phyloP scores from a whole-genome alignment of 2,888 invertebrate genomes.

The Hemaris fuciformis region DNA sequence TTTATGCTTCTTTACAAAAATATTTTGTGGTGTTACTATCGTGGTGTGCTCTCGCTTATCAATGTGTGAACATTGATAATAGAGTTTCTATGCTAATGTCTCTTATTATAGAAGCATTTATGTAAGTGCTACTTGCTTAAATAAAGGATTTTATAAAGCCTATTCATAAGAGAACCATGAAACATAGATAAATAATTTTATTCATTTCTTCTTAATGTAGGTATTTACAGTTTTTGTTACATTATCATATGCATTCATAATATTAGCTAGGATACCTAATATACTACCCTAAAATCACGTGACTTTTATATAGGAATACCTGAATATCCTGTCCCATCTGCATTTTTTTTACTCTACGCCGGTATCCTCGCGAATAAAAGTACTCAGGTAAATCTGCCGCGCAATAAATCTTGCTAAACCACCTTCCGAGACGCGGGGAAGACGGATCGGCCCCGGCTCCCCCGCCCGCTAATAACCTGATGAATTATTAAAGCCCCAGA shows the following conservation, averaged over 20 bases:
- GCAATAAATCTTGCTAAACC: conserved; percentile 50
- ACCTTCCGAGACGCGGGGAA: conserved; percentile 35
- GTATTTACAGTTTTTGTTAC: no score
- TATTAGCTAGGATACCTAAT: no score
- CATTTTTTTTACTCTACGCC: conserved; percentile 33
- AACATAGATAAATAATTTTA: background rate
- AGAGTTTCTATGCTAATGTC: no score
- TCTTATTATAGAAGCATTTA: no score
- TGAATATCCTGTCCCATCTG: conserved; percentile 8
- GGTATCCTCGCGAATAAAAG: conserved; percentile 43
- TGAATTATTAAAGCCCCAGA: conserved; percentile 11
- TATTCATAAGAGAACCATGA: no score
- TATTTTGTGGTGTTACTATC: no score
- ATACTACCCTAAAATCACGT: background rate
- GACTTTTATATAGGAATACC: background rate
- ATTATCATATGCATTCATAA: no score
- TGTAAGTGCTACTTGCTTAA: no score
- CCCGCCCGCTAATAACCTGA: conserved; percentile 5
- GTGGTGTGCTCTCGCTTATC: no score
- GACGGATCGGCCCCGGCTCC: conserved; percentile 35
- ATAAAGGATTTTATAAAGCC: no score
- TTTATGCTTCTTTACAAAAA: background rate
- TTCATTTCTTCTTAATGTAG: background rate
- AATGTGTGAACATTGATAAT: no score
- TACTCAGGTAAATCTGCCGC: conserved; percentile 49